Base-by-base conservation (phyloP, 2,113 vertebrate species). In the Paedocypris sp. region DNA sequence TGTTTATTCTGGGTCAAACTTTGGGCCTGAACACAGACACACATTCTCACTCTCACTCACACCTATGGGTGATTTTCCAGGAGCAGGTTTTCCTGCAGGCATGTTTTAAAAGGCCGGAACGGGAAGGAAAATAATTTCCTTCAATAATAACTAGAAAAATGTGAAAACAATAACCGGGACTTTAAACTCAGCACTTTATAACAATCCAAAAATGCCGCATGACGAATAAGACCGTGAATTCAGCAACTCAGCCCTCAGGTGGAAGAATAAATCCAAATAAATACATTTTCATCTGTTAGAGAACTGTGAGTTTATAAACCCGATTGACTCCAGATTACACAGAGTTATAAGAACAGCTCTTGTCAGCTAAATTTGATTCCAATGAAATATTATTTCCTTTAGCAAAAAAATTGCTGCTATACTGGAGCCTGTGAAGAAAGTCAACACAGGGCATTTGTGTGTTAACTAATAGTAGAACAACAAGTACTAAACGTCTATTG, bases 181-280 rank as follows among this genome's bases (percentile, higher is more conserved):
- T 6, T 23, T 48, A 38, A 50, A 26, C 42, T 47, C 28, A 16
- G 5, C 38, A 36, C 54, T 29, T 19, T 15, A 61, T 42, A 47
- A 29, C 32, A 47, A 15, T 16, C n/a, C n/a, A n/a, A n/a, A n/a
- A n/a, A n/a, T n/a, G n/a, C n/a, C n/a, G n/a, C n/a, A n/a, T n/a
- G n/a, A n/a, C n/a, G n/a, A n/a, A 47, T 64, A 56, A 64, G 61
- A 65, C 65, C 49, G 60, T 48, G 8, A 56, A 52, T 46, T 53
- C 15, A 26, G 16, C 19, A 15, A 2, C 41, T 1, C 2, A 22
- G 20, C 38, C 60, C 25, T 69, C 39, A 38, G 33, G 29, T 39
- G 31, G 20, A 41, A 33, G 9, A 20, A 20, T 6, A 56, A 64
- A 51, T 52, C 4, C 47, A 60, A 33, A 52, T 41, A 11, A 16